Conservation (phyloP, 2,113 vertebrate species). For the Mesitornis unicolor region DNA sequence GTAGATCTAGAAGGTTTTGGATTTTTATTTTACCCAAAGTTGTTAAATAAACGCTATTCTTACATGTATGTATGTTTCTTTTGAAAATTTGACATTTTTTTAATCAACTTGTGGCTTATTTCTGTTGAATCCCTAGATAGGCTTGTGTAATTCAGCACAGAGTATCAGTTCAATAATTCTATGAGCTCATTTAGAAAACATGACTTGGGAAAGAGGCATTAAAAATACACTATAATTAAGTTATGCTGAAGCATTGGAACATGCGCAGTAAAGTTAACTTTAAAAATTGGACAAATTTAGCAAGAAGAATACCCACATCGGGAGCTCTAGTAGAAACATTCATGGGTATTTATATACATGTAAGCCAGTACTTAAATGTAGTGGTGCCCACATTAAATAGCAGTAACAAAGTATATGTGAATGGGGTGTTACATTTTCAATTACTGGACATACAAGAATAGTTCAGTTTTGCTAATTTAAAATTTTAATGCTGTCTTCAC, state of each 20-base stretch:
- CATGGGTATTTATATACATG: not conserved
- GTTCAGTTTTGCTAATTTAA: not conserved
- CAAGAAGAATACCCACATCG: not conserved
- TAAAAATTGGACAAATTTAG: not conserved
- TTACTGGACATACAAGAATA: not conserved
- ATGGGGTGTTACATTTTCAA: not conserved
- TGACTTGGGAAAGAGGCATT: not conserved
- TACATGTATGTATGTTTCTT: not conserved
- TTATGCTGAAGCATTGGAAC: not conserved
- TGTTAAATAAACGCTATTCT: not conserved
- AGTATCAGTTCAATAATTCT: not conserved
- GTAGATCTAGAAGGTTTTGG: not conserved
- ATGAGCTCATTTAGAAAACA: not conserved
- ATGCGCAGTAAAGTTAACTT: not conserved
- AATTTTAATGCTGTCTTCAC: not conserved
- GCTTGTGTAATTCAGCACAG: not conserved
- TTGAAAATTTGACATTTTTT: not conserved
- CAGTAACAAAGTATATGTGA: not conserved
- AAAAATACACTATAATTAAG: not conserved
- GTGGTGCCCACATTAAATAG: not conserved
- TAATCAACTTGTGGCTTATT: not conserved
- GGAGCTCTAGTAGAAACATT: not conserved
- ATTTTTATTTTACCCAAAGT: not conserved
- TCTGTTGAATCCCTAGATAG: not conserved
- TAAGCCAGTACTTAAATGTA: not conserved